A percentile compares a stretch with the other conserved stretches of the same genome.
Conservation (phyloP, 2,113 vertebrate species). For the Nannobrachium achirus region DNA sequence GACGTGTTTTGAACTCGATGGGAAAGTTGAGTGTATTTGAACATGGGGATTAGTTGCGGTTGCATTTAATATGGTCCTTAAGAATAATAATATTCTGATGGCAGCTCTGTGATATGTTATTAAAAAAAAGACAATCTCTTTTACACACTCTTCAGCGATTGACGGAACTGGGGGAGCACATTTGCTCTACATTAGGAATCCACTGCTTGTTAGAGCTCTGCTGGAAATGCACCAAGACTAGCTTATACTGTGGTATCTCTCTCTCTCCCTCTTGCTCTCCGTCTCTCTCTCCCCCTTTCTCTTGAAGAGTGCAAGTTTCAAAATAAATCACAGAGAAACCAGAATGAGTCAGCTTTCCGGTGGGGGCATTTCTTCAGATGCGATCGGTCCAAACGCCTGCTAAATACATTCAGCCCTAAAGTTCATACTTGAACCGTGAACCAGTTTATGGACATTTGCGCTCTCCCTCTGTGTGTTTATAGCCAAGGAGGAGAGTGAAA, state of each 20-base stretch:
- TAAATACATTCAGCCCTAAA: conserved; percentile 62
- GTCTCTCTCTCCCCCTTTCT: conserved; percentile 23
- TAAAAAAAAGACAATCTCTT: conserved; percentile 39
- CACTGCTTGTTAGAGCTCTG: conserved; percentile 30
- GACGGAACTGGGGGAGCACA: conserved; percentile 19
- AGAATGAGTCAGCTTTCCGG: conserved; percentile 69
- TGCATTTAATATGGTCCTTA: conserved; percentile 61
- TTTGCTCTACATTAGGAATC: conserved; percentile 41
- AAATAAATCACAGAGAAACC: conserved; percentile 64
- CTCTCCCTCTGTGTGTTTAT: conserved; percentile 46
- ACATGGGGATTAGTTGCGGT: conserved; percentile 51
- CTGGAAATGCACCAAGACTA: conserved; percentile 58
- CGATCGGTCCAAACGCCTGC: conserved; percentile 45
- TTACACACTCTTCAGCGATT: conserved; percentile 20
- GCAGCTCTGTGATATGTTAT: conserved; percentile 43
- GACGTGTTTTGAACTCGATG: conserved; percentile 39
- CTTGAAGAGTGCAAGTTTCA: conserved; percentile 49
- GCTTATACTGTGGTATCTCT: neutral
- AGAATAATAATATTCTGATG: conserved; percentile 57
- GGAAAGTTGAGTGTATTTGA: conserved; percentile 57
- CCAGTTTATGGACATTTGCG: conserved; percentile 63
- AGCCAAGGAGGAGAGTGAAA: conserved; percentile 34
- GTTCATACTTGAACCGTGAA: conserved; percentile 59
- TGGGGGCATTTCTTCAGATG: conserved; percentile 47
- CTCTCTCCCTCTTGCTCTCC: conserved; percentile 15